Evolutionary conservation across 1,140 invertebrate genomes (phyloP).

Genomic region (Bombus confusus): DNA sequence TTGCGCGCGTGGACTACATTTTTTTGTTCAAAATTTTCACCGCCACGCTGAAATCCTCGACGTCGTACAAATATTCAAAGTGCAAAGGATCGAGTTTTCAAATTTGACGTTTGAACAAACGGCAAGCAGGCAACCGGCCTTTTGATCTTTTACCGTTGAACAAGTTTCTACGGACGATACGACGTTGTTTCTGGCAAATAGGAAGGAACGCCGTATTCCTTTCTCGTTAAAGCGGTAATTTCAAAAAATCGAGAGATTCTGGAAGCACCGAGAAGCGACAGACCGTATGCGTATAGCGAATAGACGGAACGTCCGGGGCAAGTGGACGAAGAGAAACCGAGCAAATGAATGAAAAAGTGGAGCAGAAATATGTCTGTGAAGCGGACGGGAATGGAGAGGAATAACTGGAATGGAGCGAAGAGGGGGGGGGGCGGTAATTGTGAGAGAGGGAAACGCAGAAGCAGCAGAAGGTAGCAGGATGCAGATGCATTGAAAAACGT

Average conservation of each 20-base stretch:
- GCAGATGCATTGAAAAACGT: constrained; percentile 36
- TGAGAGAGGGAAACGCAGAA: constrained; percentile 34
- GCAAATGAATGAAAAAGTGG: constrained; percentile 43
- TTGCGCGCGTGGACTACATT: too few species aligned
- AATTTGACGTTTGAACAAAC: too few species aligned
- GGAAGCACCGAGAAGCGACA: constrained; percentile 16
- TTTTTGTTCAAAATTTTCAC: too few species aligned
- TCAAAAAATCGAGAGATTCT: constrained; percentile 13
- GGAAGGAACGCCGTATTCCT: constrained; percentile 7
- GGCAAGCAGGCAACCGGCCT: too few species aligned
- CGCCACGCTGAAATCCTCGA: too few species aligned
- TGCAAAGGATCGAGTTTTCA: too few species aligned
- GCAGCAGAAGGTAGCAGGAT: constrained; percentile 3
- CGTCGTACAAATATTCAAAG: too few species aligned
- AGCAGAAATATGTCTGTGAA: constrained; percentile 42
- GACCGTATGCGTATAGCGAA: constrained; percentile 17
- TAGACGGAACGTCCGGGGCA: constrained; percentile 12
- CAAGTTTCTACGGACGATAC: neutral
- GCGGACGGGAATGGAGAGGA: neutral
- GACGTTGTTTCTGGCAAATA: neutral
- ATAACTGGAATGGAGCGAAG: constrained; percentile 21
- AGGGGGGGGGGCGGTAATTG: constrained; percentile 25
- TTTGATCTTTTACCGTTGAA: neutral
- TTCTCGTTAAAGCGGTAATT: neutral
- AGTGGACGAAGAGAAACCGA: constrained; percentile 8